A percentile compares a stretch with the other conserved stretches of the same genome.
These are phyloP conservation scores for Drosophila nasuta DNA, from an alignment of 1,140 invertebrate genomes.

Conservation along the genomic window DNA sequence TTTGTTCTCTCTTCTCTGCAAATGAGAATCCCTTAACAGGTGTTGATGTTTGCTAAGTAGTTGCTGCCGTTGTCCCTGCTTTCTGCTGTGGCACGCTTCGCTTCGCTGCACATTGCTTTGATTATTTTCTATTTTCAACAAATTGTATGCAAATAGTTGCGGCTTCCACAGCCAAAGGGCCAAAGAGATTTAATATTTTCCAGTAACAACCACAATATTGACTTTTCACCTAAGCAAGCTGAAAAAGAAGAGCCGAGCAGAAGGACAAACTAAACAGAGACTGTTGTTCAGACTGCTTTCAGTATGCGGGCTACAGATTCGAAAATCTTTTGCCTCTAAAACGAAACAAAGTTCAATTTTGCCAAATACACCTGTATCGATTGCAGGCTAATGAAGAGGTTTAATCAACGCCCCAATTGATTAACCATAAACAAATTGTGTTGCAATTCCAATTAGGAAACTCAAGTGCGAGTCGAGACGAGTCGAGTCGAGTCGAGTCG, in stretches of 20 bases:
- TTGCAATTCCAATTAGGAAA: constrained; percentile 33
- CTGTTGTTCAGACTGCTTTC: constrained; percentile 15
- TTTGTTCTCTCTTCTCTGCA: constrained; percentile 49
- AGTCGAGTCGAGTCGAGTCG: constrained; percentile 13
- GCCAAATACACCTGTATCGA: constrained; percentile 22
- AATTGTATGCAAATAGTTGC: constrained; percentile 80
- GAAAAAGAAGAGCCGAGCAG: neutral
- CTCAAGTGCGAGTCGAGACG: constrained; percentile 13
- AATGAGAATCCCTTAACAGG: constrained; percentile 65
- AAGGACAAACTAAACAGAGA: neutral
- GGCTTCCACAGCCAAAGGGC: constrained; percentile 36
- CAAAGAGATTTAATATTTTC: constrained; percentile 76
- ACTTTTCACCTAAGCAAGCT: constrained; percentile 64
- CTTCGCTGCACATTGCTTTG: constrained; percentile 76
- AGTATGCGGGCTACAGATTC: constrained; percentile 20
- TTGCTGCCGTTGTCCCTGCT: constrained; percentile 11
- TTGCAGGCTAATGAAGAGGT: constrained; percentile 27
- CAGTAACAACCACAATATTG: constrained; percentile 74
- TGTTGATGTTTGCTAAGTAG: constrained; percentile 82
- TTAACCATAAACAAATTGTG: constrained; percentile 49
- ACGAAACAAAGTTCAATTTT: constrained; percentile 8
- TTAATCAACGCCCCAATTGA: constrained; percentile 42
- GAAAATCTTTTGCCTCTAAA: constrained; percentile 11
- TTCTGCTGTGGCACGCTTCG: constrained; percentile 49
- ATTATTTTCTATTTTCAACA: constrained; percentile 78